phyloP scores from a whole-genome alignment of 2,888 invertebrate genomes.

The Mechanitis messenoides region DNA sequence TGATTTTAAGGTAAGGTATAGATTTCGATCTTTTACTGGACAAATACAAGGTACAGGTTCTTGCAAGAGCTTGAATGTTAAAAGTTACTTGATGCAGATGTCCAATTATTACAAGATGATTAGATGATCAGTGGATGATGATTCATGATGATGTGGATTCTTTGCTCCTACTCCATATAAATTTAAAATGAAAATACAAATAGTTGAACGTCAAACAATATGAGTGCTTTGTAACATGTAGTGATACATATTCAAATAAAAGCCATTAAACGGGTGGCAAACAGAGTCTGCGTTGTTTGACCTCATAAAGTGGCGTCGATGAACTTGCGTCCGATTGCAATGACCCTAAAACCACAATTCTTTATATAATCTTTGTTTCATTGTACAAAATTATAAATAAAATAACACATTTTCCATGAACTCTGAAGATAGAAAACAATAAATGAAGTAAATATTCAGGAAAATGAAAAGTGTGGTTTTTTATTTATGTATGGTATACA shows the following conservation, averaged over 20 bases:
- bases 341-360: conserved; percentile 1
- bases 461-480: no score
- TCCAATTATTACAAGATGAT: no score
- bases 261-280: conserved; percentile 2
- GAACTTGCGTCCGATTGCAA: not conserved
- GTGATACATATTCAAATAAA: conserved; percentile 4
- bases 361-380: not conserved
- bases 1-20: no score
- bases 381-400: not conserved
- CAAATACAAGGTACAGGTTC: no score
- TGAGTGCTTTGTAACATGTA: not conserved
- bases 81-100: no score
- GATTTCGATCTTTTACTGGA: no score
- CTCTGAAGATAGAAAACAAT: not conserved
- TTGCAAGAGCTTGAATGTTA: no score
- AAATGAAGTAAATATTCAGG: not conserved
- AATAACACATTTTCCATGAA: not conserved
- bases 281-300: not conserved
- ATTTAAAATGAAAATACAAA: no score
- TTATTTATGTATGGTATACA: no score
- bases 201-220: not conserved
- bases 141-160: no score
- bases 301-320: conserved; percentile 5
- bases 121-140: no score
- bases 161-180: no score